phyloP scores from a whole-genome alignment of 2,113 vertebrate species.

The Alligator mississippiensis region DNA sequence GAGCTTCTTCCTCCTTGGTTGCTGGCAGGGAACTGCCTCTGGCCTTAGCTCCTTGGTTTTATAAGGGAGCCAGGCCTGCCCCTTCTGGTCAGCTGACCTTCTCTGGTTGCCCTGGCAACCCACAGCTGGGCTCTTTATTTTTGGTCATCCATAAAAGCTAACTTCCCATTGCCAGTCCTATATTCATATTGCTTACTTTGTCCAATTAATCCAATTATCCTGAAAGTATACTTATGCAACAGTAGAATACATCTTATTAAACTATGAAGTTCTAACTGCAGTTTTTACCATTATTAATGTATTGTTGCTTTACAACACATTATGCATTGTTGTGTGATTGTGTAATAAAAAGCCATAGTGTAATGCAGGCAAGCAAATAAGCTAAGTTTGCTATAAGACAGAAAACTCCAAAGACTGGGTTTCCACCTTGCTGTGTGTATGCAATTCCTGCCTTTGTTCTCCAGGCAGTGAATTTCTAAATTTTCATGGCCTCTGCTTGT shows the following conservation, averaged over 20 bases:
- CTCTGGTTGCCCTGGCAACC: no score
- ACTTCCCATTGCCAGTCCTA: not conserved
- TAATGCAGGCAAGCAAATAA: fast-evolving
- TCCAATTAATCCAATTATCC: fast-evolving
- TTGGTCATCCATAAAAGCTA: not conserved
- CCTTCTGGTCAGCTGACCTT: no score
- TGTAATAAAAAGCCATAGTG: not conserved
- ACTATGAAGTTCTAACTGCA: not conserved
- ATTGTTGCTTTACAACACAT: not conserved
- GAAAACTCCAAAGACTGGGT: not conserved
- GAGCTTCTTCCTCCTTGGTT: no score
- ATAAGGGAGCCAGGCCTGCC: no score
- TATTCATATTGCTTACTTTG: not conserved
- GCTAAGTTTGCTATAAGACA: not conserved
- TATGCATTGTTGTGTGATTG: not conserved
- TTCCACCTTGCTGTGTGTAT: not conserved
- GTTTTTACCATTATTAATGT: not conserved
- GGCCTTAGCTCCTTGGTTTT: no score
- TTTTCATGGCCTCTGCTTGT: not conserved
- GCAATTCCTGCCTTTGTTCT: not conserved
- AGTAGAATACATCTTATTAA: not conserved
- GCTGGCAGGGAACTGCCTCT: no score
- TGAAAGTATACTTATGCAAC: not conserved
- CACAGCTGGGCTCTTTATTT: no score
- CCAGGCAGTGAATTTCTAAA: not conserved